A percentile compares a stretch with the other conserved stretches of the same genome.
Conservation (phyloP, 2,888 invertebrate species). For the Dicyrtoma fusca region DNA sequence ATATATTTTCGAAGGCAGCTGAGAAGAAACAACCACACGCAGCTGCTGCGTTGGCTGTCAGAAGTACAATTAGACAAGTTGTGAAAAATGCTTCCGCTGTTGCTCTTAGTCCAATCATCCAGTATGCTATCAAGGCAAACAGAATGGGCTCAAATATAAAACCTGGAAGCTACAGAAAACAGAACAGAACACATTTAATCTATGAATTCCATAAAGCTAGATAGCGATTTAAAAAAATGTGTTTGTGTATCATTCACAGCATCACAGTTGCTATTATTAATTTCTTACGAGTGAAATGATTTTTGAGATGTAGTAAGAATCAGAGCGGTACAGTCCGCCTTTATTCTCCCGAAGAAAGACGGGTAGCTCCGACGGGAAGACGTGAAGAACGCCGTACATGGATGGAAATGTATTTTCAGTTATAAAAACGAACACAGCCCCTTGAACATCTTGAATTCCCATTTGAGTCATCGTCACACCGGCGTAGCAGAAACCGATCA, state of each 20-base stretch:
- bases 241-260: no score
- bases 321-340: conserved; percentile 79
- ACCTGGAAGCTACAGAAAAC: conserved; percentile 72
- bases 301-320: conserved; percentile 78
- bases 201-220: not conserved
- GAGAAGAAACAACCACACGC: conserved; percentile 87
- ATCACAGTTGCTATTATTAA: no score
- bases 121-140: conserved; percentile 82
- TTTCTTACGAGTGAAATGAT: conserved; percentile 79
- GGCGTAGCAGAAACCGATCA: conserved; percentile 83
- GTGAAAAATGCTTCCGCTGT: conserved; percentile 71
- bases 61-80: conserved; percentile 70
- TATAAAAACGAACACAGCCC: conserved; percentile 82
- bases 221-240: not conserved
- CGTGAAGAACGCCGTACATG: conserved; percentile 84
- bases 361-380: conserved; percentile 80
- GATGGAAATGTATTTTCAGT: conserved; percentile 89
- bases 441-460: conserved; percentile 86
- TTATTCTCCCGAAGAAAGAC: conserved; percentile 78
- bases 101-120: conserved; percentile 77
- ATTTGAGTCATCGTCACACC: conserved; percentile 74
- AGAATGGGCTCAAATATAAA: conserved; percentile 79
- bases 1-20: conserved; percentile 77
- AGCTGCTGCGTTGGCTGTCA: conserved; percentile 84
- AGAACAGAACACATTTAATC: not conserved